Base-by-base conservation (phyloP, 1,140 invertebrate species). In the Phthorimaea operculella region DNA sequence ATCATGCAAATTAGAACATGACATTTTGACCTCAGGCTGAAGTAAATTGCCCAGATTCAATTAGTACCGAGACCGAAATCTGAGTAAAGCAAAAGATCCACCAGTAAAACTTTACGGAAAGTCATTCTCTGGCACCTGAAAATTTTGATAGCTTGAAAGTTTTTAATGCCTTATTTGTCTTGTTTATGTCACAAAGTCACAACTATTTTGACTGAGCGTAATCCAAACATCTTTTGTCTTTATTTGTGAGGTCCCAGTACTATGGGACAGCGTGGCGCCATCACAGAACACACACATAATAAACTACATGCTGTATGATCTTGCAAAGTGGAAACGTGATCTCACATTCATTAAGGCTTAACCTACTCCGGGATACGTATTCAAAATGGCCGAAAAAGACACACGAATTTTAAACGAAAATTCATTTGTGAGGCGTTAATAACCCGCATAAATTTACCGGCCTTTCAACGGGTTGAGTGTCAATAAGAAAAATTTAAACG, bases 221-320 rank as follows among this genome's bases (percentile, higher is more conserved):
- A 28, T 28, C 2, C 21, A 28, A 28, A 28, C n/a, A n/a, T 28
- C 21, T 28, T 28, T 28, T 28, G 2, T 4, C 21, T 28, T 6
- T 28, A 28, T 28, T 28, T 28, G 21, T 28, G 2, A 4, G 21
- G 21, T 28, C 21, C 21, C 21, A 28, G 21, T 28, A 63, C 36
- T 52, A 52, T 58, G 59, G 63, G 71, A 74, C 74, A 50, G 74
- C 64, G 61, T 72, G 71, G 71, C 71, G 68, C 71, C 74, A 58
- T 42, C 58, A 39, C 49, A 33, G 33, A 54, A 52, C 15, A 57
- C 52, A 51, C 52, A n/a, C 36, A 39, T n/a, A 39, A 39, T 39
- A 39, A 39, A 39, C 36, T 9, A 39, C 36, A 39, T 39, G 36
- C 36, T 39, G 36, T 39, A 39, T 39, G 36, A 39, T 39, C n/a